Percentiles rank a stretch among this genome's conserved stretches.
Conservation (phyloP, 1,140 invertebrate species). For the Magallana ariakensis region DNA sequence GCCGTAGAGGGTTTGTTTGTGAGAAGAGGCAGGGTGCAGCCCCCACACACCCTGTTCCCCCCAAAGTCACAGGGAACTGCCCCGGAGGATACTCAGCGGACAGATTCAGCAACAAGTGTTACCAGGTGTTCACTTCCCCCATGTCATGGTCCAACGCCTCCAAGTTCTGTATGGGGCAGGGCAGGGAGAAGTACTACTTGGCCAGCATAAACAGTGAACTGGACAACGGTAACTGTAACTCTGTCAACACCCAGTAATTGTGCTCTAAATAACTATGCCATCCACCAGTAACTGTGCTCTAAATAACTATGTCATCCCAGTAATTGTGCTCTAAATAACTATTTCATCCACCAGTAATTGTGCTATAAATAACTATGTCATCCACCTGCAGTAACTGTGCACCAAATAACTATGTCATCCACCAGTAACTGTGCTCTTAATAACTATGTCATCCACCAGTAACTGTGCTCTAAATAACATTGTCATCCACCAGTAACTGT, state of each 20-base stretch:
- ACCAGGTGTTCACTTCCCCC: constrained; percentile 44
- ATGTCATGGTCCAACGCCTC: constrained; percentile 53
- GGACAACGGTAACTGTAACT: constrained; percentile 54
- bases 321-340: too few relatives aligned
- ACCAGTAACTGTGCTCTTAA: too few relatives aligned
- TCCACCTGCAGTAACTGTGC: too few relatives aligned
- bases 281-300: too few relatives aligned
- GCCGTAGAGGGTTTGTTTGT: constrained; percentile 67
- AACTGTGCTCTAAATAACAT: too few relatives aligned
- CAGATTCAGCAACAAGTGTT: constrained; percentile 59
- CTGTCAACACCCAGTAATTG: background rate
- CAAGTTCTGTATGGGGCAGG: constrained; percentile 43
- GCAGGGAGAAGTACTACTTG: constrained; percentile 49
- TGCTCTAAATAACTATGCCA: too few relatives aligned
- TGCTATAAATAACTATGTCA: background rate
- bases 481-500: too few relatives aligned
- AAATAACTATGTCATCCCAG: too few relatives aligned
- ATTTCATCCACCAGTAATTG: too few relatives aligned
- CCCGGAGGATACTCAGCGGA: constrained; percentile 58
- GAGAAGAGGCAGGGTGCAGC: constrained; percentile 53
- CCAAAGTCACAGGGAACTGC: constrained; percentile 62
- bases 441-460: too few relatives aligned
- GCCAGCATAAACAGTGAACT: constrained; percentile 56
- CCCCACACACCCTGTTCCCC: constrained; percentile 47
- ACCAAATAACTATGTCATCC: too few relatives aligned